Percentiles rank a stretch among this genome's conserved stretches.
Evolutionary conservation across 2,888 invertebrate genomes (phyloP).

Genomic region (Heteromurus nitidus): DNA sequence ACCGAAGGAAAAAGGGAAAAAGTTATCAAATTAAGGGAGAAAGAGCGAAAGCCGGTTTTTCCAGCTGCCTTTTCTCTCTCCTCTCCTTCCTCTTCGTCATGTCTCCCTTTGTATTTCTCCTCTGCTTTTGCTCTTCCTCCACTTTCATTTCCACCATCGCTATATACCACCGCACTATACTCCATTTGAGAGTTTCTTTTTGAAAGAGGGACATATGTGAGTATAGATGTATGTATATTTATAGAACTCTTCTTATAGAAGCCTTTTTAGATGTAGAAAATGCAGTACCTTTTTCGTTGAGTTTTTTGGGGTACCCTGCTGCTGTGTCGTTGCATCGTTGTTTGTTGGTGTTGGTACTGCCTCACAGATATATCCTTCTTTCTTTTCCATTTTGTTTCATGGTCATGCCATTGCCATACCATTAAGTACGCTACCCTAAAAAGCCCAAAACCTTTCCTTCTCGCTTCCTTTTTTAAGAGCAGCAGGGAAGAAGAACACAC

Average conservation of each 20-base stretch:
- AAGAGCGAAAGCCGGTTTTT: constrained; percentile 43
- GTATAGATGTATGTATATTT: too few relatives aligned
- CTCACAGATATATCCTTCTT: constrained; percentile 16
- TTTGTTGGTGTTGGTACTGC: not conserved
- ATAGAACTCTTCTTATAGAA: too few relatives aligned
- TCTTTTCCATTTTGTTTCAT: constrained; percentile 49
- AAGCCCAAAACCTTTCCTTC: constrained; percentile 18
- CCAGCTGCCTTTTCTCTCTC: constrained; percentile 42
- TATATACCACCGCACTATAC: not conserved
- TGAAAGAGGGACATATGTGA: not conserved
- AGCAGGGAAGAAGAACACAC: constrained; percentile 4
- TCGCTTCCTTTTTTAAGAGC: not conserved
- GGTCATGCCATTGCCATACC: constrained; percentile 47
- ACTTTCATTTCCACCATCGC: not conserved
- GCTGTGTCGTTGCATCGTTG: not conserved
- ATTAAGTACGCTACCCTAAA: constrained; percentile 45
- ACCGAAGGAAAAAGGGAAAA: constrained; percentile 27
- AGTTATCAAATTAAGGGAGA: constrained; percentile 57
- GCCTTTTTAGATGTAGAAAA: not conserved
- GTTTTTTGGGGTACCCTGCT: not conserved
- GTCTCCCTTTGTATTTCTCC: constrained; percentile 9
- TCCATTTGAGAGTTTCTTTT: not conserved
- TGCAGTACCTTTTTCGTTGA: constrained; percentile 3
- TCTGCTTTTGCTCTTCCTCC: constrained; percentile 18
- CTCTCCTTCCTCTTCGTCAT: not conserved